phyloP scores from a whole-genome alignment of 2,113 vertebrate species.

The Pongo pygmaeus region DNA sequence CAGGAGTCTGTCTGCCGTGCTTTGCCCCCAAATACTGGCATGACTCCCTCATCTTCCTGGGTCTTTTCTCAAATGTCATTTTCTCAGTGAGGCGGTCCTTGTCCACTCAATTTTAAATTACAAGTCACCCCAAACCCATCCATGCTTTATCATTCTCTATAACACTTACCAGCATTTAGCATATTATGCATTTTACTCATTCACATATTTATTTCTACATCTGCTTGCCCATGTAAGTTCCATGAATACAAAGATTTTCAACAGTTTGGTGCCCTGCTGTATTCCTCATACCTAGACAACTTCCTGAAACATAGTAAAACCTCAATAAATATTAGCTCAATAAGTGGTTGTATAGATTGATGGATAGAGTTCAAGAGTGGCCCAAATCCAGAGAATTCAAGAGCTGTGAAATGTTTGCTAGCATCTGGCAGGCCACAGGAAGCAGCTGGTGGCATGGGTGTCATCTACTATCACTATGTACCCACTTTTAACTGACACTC shows the following conservation, averaged over 20 bases:
- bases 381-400: slow-evolving; percentile 55
- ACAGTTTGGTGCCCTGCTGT: not conserved
- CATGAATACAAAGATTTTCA: not conserved
- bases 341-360: not conserved
- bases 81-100: not conserved
- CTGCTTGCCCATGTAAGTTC: not conserved
- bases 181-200: not conserved
- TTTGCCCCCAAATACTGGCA: not conserved
- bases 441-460: slow-evolving; percentile 28
- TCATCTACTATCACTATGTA: slow-evolving; percentile 47
- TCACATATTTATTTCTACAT: not conserved
- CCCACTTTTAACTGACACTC: slow-evolving; percentile 31
- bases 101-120: not conserved
- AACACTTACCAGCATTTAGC: not conserved
- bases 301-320: not conserved
- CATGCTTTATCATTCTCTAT: not conserved
- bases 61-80: not conserved
- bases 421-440: slow-evolving; percentile 3
- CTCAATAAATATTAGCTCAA: not conserved
- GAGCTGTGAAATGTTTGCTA: slow-evolving; percentile 40
- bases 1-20: not conserved
- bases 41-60: not conserved
- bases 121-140: not conserved
- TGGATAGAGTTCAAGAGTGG: slow-evolving; percentile 16
- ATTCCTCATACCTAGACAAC: not conserved